Conservation (phyloP, 2,113 vertebrate species). For the Collichthys lucidus region DNA sequence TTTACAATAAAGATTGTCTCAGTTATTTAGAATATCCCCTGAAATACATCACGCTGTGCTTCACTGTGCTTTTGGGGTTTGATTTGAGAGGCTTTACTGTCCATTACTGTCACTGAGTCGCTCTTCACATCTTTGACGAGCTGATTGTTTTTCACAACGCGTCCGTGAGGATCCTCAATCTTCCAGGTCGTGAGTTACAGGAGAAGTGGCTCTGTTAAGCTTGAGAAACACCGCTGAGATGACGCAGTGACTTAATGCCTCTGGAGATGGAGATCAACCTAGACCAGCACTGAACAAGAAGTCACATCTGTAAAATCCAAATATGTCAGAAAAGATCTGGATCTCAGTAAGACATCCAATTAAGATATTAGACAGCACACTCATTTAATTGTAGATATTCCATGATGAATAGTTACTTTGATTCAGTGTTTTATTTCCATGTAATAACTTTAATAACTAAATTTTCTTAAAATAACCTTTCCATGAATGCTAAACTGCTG, state of each 20-base stretch:
- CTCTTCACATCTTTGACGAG: slow-evolving; percentile 11
- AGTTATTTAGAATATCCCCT: background rate
- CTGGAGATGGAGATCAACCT: background rate
- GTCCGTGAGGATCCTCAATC: slow-evolving; percentile 14
- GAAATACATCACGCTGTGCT: background rate
- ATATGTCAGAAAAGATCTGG: background rate
- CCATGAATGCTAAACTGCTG: background rate
- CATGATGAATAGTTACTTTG: background rate
- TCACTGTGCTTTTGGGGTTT: background rate
- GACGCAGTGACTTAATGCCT: background rate
- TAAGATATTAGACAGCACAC: background rate
- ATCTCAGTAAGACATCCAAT: background rate
- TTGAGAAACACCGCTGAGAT: background rate
- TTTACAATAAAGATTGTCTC: background rate
- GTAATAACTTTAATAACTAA: background rate
- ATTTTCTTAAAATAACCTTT: background rate
- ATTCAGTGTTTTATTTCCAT: background rate
- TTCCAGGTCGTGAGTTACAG: slow-evolving; percentile 24
- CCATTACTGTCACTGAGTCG: slow-evolving; percentile 1
- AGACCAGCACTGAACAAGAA: background rate
- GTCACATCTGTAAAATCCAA: background rate
- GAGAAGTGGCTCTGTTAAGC: background rate
- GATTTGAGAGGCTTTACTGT: background rate
- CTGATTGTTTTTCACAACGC: slow-evolving; percentile 50
- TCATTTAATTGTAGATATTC: background rate